Percentiles rank a stretch among this genome's conserved stretches.
phyloP scores from a whole-genome alignment of 2,888 invertebrate genomes.

The Ophion ellenae region DNA sequence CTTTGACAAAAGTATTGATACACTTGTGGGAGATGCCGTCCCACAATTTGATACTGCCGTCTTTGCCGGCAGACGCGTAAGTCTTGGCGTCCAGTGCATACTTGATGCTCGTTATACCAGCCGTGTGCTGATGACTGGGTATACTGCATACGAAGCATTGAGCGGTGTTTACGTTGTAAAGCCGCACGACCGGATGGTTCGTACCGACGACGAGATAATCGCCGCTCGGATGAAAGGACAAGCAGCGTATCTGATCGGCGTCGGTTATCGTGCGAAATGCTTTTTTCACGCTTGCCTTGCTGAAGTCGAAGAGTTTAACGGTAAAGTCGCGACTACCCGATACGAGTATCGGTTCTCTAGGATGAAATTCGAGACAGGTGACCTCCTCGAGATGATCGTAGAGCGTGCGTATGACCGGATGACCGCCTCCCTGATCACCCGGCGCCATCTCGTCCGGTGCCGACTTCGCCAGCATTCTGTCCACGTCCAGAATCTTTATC shows the following conservation, averaged over 20 bases:
- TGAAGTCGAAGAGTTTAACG: conserved; percentile 98
- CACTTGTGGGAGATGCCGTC: conserved; percentile 97
- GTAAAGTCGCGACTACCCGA: conserved; percentile 98
- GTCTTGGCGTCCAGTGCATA: conserved; percentile 90
- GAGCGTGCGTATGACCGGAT: conserved; percentile 98
- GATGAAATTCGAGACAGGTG: conserved; percentile 98
- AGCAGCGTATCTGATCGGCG: conserved; percentile 94
- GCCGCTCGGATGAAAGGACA: conserved; percentile 98
- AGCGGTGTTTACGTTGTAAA: conserved; percentile 97
- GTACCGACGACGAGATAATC: conserved; percentile 97
- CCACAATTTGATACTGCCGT: conserved; percentile 98
- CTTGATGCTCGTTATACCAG: conserved; percentile 90
- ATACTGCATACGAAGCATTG: conserved; percentile 98
- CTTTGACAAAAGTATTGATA: conserved; percentile 96
- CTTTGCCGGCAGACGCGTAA: conserved; percentile 94
- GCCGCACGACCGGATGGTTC: conserved; percentile 93
- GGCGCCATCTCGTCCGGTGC: conserved; percentile 94
- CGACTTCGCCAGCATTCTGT: conserved; percentile 99
- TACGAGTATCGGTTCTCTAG: conserved; percentile 95
- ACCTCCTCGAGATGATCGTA: conserved; percentile 99
- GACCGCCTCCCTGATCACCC: conserved; percentile 94
- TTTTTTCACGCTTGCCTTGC: conserved; percentile 99
- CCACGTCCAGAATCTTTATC: conserved; percentile 99
- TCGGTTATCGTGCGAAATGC: conserved; percentile 98
- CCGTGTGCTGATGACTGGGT: conserved; percentile 93